These are phyloP conservation scores for Aphelenchoides bicaudatus DNA, from an alignment of 2,888 invertebrate species.

Conservation along the genomic window DNA sequence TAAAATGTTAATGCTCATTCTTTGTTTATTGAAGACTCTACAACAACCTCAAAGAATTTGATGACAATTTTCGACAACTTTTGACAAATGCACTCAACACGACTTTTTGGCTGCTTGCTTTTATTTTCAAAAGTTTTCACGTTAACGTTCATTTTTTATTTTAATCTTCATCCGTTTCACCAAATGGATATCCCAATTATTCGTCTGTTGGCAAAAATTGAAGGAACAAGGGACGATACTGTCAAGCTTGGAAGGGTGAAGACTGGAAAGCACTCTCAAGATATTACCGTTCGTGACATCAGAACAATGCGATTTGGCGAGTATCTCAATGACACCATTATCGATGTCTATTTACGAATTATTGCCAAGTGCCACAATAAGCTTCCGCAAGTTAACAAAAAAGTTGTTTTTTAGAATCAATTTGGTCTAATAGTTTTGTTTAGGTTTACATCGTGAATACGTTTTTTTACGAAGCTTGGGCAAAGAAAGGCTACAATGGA, in stretches of 20 bases:
- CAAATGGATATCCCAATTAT: no score
- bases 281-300: neutral
- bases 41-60: no score
- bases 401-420: neutral
- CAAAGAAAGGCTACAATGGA: neutral
- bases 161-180: no score
- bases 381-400: neutral
- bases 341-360: neutral
- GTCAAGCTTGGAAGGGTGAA: neutral
- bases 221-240: neutral
- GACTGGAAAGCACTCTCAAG: neutral
- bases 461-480: neutral
- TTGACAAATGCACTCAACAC: neutral
- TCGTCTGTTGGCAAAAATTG: neutral
- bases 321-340: slow-evolving; percentile 1
- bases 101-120: neutral
- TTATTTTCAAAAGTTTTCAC: neutral
- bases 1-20: no score
- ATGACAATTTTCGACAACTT: neutral
- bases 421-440: neutral
- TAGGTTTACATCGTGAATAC: neutral
- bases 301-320: neutral
- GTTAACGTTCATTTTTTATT: neutral
- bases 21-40: no score
- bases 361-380: no score